These are phyloP conservation scores for Bubalus kerabau DNA, from an alignment of 2,113 vertebrate species.

Conservation along the genomic window DNA sequence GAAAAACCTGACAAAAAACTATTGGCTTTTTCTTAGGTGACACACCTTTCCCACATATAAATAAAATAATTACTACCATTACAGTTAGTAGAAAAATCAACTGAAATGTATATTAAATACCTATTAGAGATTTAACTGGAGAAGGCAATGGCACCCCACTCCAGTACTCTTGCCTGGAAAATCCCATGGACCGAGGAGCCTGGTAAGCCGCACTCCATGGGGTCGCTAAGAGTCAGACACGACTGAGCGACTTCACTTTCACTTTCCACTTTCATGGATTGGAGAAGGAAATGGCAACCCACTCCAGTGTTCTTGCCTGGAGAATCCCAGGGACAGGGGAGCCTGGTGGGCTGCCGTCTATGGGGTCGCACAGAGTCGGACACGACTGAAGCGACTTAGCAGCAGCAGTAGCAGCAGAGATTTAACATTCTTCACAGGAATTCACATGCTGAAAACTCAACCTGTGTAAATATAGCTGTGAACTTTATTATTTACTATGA, in stretches of 20 bases:
- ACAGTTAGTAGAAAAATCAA: constrained; percentile 36
- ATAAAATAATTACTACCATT: constrained; percentile 50
- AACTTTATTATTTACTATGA: constrained; percentile 52
- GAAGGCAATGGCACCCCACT: too few relatives aligned
- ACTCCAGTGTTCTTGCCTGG: too few relatives aligned
- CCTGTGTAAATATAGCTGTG: constrained; percentile 24
- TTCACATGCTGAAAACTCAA: constrained; percentile 25
- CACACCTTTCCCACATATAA: not conserved
- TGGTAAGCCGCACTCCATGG: too few relatives aligned
- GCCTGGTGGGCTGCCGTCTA: too few relatives aligned
- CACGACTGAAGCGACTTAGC: too few relatives aligned
- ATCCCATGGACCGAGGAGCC: too few relatives aligned
- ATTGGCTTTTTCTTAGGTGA: constrained; percentile 26
- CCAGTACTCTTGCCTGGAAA: too few relatives aligned
- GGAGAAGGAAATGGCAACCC: too few relatives aligned
- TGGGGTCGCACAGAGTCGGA: too few relatives aligned
- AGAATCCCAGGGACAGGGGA: too few relatives aligned
- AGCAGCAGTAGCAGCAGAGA: not conserved
- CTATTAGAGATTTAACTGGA: constrained; percentile 19
- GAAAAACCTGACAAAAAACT: constrained; percentile 20
- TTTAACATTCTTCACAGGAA: constrained; percentile 48
- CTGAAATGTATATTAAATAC: constrained; percentile 43
- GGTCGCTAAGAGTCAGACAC: fast-evolving
- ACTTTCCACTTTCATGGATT: too few relatives aligned
- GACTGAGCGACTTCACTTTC: too few relatives aligned